Conservation (phyloP, 35 echinoderm and acorn worm species). For the Ophioderma brevispina region DNA sequence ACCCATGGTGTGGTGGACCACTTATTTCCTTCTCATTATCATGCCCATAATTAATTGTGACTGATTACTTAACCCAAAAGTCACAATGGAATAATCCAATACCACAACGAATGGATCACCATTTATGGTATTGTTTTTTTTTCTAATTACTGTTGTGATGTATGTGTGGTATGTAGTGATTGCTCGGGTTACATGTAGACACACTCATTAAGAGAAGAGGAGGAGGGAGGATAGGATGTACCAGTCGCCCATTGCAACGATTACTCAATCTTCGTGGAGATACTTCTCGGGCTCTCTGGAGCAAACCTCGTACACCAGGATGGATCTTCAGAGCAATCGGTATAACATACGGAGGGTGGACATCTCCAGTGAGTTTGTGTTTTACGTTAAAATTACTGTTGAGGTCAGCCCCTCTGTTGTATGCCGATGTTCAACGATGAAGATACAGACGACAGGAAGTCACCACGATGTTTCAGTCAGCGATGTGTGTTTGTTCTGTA, state of each 20-base stretch:
- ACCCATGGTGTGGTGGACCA: neutral
- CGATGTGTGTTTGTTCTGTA: neutral
- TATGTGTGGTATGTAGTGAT: neutral
- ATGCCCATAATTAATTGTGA: neutral
- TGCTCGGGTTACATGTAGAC: neutral
- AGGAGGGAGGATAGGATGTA: too few species aligned
- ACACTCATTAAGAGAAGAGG: neutral
- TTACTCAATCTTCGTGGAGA: neutral
- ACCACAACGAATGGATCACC: neutral
- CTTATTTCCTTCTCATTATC: neutral
- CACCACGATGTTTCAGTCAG: neutral
- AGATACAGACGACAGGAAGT: neutral
- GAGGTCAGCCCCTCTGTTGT: conserved; percentile 95
- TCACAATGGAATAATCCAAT: neutral
- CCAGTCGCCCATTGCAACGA: too few species aligned
- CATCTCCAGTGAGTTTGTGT: conserved; percentile 86
- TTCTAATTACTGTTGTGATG: too few species aligned
- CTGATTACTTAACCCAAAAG: neutral
- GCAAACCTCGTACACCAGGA: neutral
- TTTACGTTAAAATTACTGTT: conserved; percentile 87
- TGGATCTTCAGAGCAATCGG: neutral
- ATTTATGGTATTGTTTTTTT: neutral
- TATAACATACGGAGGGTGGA: conserved; percentile 51
- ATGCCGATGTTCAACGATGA: conserved; percentile 16
- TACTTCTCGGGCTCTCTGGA: neutral